Evolutionary conservation across 2,113 vertebrate species (phyloP), one percentile per base, ranked within the genome.

Genomic region (Hemichromis elongatus): DNA sequence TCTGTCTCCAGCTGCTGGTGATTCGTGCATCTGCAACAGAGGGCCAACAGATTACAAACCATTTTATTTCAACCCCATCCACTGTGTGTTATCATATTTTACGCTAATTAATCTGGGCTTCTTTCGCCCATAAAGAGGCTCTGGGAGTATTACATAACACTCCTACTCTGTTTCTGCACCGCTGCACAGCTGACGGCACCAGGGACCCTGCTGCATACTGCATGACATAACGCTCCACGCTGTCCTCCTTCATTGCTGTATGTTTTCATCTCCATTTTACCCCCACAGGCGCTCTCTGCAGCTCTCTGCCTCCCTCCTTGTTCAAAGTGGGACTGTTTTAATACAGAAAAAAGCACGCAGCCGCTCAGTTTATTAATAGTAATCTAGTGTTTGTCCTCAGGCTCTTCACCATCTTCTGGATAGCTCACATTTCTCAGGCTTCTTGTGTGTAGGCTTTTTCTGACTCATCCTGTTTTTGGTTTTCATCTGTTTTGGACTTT

Each of bases 181-280:
- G 73, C 86, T 89, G 90, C 88, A 82, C 86, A 77, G 82, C 90
- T 81, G 81, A 89, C 37, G 5, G 83, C 79, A 3, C 14, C 70
- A 37, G 47, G 59, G 83, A 81, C 30, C 18, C 80, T 73, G 83
- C 88, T 89, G 89, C 91, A 79, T 5, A 61, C 61, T 57, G 81
- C 85, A 78, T 89, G 90, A 90, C 87, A 89, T 89, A 92, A 90
- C 89, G 57, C 35, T 12, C 79, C 86, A 81, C 33, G 18, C 66
- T 78, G 77, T 85, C 75, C 83, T 77, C 66, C 75, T 19, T 53
- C 59, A 40, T 54, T n/a, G 47, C 87, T 77, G 56, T 77, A 59
- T 14, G 68, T 79, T 18, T 79, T 19, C 54, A 68, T 35, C 68
- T 45, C 18, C 12, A 47, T 45, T 68, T 56, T 16, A 28, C 13